Percentiles rank a stretch among this genome's conserved stretches.
These are phyloP conservation scores for Abramis brama DNA, from an alignment of 2,113 vertebrate species.

Conservation along the genomic window DNA sequence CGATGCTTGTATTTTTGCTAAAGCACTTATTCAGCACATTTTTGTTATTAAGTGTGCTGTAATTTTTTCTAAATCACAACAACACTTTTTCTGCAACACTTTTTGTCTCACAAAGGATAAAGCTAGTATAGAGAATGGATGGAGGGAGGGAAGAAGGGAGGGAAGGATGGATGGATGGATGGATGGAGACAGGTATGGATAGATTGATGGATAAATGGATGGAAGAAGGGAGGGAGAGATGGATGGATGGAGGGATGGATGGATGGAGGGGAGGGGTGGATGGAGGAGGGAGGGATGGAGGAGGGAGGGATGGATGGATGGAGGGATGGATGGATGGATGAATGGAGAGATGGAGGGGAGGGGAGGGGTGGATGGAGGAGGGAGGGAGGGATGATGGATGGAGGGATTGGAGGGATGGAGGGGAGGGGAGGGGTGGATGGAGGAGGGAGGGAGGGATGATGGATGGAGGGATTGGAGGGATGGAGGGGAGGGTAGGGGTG, in stretches of 20 bases:
- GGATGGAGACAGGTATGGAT: neutral
- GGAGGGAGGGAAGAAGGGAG: too few species aligned
- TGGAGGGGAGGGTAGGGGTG: too few species aligned
- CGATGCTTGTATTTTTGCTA: neutral
- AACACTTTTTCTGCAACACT: neutral
- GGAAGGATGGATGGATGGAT: too few species aligned
- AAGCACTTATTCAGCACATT: neutral
- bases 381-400: neutral
- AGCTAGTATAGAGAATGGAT: neutral
- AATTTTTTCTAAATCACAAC: neutral
- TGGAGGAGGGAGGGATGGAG: too few species aligned
- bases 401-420: too few species aligned
- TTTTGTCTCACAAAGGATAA: neutral
- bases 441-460: too few species aligned
- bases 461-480: neutral
- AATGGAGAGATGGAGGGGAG: too few species aligned
- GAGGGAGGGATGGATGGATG: neutral
- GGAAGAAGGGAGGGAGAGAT: neutral
- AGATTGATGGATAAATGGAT: too few species aligned
- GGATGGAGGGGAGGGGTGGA: too few species aligned
- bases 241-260: too few species aligned
- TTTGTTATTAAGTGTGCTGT: neutral
- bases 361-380: too few species aligned
- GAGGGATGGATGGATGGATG: neutral
- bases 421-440: too few species aligned